Evolutionary conservation across 1,140 invertebrate species (phyloP), one percentile per base, ranked within the genome.

Genomic region (Medauroidea extradentata): DNA sequence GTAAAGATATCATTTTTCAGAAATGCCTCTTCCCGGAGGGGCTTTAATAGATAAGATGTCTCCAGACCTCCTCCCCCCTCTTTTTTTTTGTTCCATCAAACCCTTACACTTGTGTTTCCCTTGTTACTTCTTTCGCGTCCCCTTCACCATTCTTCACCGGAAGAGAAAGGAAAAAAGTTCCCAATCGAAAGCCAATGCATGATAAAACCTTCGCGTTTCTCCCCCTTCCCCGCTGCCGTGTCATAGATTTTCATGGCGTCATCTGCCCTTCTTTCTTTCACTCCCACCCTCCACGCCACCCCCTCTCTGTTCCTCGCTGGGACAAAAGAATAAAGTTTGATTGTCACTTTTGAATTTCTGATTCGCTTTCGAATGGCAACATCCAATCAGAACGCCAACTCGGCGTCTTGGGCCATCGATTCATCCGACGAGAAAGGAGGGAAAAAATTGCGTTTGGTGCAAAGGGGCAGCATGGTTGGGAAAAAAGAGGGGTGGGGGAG

Each of bases 281-380:
- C 29, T 34, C 11, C 29, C 5, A 7, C 29, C 29, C 29, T 11
- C 29, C 29, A 4, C 29, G 4, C 11, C 29, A 34, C 29, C 29
- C 29, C 11, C 11, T 11, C 29, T 34, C 29, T 34, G 29, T 11
- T 7, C 11, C 29, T 34, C 29, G 29, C 29, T 11, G 18, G 21
- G 42, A 54, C 34, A 24, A 51, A 51, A 51, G 53, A 54, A 54
- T 54, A 54, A 54, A 54, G 53, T 54, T 54, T 54, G 53, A 54
- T 54, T 54, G 53, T 54, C 53, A 54, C 53, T 54, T 54, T 54
- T 54, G 53, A 54, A 54, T 54, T 54, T 54, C 53, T 54, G 53
- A 54, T 54, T 54, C 53, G 53, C 53, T 43, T 43, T 54, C 53
- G 53, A 54, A 54, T 54, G 53, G 53, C 38, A 41, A 54, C 53